phyloP scores from a whole-genome alignment of 2,888 invertebrate species.

The Crioceris asparagi region DNA sequence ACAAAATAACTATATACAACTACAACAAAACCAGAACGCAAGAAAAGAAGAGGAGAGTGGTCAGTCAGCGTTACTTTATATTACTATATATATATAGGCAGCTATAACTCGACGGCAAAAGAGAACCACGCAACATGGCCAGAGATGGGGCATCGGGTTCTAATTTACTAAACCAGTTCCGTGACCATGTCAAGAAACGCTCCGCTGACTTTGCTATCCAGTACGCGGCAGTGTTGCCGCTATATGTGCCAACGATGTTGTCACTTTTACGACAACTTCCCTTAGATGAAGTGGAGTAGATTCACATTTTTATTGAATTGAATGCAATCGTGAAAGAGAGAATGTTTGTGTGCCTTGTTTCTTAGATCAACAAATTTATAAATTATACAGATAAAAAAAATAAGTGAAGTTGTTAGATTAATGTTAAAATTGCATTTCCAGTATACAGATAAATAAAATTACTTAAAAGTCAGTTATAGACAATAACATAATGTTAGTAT shows the following conservation, averaged over 20 bases:
- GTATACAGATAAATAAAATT: neutral
- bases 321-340: neutral
- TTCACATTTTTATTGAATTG: neutral
- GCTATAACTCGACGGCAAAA: too few species aligned
- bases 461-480: too few species aligned
- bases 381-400: too few species aligned
- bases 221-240: neutral
- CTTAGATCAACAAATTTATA: too few species aligned
- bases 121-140: too few species aligned
- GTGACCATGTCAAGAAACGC: constrained; percentile 38
- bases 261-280: neutral
- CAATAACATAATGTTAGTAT: too few species aligned
- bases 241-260: neutral
- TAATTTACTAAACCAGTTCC: constrained; percentile 39
- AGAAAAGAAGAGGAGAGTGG: constrained; percentile 2
- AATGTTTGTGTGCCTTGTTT: too few species aligned
- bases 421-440: neutral
- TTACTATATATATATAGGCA: too few species aligned
- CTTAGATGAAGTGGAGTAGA: neutral
- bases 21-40: constrained; percentile 9
- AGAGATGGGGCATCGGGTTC: constrained; percentile 36
- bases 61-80: too few species aligned
- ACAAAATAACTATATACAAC: too few species aligned
- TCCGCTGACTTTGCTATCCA: constrained; percentile 28
- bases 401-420: too few species aligned